Evolutionary conservation across 2,113 vertebrate species (phyloP).

Genomic region (Cyprinus carpio): DNA sequence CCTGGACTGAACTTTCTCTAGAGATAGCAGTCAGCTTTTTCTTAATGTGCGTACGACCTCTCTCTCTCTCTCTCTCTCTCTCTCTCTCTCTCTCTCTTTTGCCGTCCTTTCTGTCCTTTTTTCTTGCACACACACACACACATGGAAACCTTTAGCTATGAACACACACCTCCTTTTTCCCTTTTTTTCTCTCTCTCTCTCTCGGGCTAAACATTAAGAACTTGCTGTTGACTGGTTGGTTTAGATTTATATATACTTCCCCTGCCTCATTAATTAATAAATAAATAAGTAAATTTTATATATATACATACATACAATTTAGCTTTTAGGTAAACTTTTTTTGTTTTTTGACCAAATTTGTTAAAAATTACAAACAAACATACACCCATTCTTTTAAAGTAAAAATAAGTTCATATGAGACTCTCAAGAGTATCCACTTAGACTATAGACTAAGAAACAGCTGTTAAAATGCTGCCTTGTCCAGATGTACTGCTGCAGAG

Average conservation of each 20-base stretch:
- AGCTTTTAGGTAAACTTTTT: not conserved
- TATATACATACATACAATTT: not conserved
- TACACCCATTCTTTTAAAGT: not conserved
- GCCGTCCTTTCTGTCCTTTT: not conserved
- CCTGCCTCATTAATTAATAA: no score
- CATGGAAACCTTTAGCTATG: not conserved
- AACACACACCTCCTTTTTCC: not conserved
- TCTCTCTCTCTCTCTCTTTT: no score
- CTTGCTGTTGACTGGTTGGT: not conserved
- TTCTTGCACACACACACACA: not conserved
- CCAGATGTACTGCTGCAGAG: conserved; percentile 21
- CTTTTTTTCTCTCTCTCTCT: not conserved
- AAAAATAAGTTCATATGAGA: not conserved
- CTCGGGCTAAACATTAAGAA: not conserved
- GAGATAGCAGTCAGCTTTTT: conserved; percentile 22
- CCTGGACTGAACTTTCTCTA: conserved; percentile 27
- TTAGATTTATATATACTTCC: not conserved
- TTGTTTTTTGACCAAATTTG: not conserved
- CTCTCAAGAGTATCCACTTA: not conserved
- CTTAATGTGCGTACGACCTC: not conserved
- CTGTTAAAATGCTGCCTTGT: conserved; percentile 1
- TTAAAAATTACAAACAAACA: not conserved
- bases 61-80: no score
- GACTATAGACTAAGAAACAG: not conserved
- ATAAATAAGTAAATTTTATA: no score